Conservation (phyloP, 1,140 invertebrate species). For the Polyergus mexicanus region DNA sequence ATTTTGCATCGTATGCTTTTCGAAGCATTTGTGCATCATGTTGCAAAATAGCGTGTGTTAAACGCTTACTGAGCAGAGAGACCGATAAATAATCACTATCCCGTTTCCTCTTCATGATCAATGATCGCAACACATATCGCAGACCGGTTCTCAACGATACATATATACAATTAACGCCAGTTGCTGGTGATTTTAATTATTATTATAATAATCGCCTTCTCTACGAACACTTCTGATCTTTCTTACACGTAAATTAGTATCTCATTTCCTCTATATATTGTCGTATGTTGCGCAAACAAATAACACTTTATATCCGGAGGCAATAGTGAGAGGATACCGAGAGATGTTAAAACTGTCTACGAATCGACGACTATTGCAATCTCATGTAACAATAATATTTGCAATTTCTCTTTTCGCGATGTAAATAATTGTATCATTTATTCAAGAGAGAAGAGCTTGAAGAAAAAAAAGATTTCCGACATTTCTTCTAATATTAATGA, state of each 20-base stretch:
- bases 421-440: too few relatives aligned
- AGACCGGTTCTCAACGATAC: constrained; percentile 45
- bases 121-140: background rate
- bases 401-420: background rate
- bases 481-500: background rate
- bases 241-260: constrained; percentile 41
- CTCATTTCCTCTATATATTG: background rate
- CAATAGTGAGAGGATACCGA: background rate
- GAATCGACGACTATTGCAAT: background rate
- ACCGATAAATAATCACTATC: constrained; percentile 35
- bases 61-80: constrained; percentile 6
- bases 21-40: background rate
- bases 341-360: background rate
- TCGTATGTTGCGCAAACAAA: background rate
- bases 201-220: constrained; percentile 21
- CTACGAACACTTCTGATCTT: constrained; percentile 26
- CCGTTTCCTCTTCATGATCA: constrained; percentile 42
- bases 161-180: constrained; percentile 36
- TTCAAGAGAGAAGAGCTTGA: too few relatives aligned
- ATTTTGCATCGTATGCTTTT: constrained; percentile 20
- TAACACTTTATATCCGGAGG: background rate
- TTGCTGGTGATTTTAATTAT: constrained; percentile 42
- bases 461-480: too few relatives aligned
- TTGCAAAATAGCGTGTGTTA: background rate
- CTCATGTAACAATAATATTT: background rate